Percentiles rank a stretch among this genome's conserved stretches.
Conservation (phyloP, 2,113 vertebrate genomes). For the Madoqua kirkii region DNA sequence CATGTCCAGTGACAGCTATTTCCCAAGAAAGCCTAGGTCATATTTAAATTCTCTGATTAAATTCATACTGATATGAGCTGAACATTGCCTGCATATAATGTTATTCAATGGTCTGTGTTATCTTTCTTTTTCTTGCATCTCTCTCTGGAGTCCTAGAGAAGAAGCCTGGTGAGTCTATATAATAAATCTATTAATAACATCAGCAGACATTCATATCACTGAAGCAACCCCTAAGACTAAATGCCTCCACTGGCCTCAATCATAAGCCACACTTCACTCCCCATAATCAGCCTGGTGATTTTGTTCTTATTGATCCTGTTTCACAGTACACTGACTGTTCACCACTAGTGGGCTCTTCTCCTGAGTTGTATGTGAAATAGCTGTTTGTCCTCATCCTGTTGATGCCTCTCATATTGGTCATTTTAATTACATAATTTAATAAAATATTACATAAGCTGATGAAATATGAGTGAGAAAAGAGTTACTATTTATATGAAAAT, state of each 20-base stretch:
- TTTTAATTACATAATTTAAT: constrained; percentile 5
- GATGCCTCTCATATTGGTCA: not conserved
- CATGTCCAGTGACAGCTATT: not conserved
- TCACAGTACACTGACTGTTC: not conserved
- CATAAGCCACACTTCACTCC: not conserved
- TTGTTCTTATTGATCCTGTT: not conserved
- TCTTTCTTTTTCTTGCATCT: not conserved
- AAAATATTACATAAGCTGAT: not conserved
- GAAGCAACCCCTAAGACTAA: not conserved
- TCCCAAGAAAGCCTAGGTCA: not conserved
- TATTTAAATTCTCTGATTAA: constrained; percentile 31
- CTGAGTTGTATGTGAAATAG: not conserved
- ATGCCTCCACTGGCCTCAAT: not conserved
- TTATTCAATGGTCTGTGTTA: not conserved
- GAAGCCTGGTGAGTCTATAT: not conserved
- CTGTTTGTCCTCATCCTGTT: not conserved
- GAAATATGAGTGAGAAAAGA: not conserved
- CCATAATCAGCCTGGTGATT: not conserved
- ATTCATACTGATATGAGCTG: not conserved
- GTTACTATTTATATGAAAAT: not conserved
- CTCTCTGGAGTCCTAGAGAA: not conserved
- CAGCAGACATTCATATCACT: not conserved
- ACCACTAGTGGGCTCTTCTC: not conserved
- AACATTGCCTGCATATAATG: not conserved
- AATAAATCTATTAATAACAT: not conserved